Percentiles rank a stretch among this genome's conserved stretches.
phyloP scores from a whole-genome alignment of 2,797 vertebrate genomes.

The Oreortyx pictus region DNA sequence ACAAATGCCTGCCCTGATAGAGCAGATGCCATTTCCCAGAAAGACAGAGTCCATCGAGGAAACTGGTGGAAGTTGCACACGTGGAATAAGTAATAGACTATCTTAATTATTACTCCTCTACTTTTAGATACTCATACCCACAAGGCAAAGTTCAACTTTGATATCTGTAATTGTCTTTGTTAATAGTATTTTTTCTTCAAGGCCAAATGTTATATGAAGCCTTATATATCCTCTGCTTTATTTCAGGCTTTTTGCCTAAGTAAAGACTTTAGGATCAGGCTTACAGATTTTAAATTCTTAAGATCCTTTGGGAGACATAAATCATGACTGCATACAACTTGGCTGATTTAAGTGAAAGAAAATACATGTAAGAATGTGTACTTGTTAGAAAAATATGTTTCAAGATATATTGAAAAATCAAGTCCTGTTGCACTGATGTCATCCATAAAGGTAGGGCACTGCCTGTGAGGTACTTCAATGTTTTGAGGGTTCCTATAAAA shows the following conservation, averaged over 20 bases:
- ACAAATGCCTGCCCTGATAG: too few relatives aligned
- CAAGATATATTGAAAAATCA: conserved; percentile 44
- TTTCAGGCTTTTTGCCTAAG: conserved; percentile 43
- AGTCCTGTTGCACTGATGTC: conserved; percentile 47
- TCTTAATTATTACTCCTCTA: background rate
- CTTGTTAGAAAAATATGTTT: conserved; percentile 40
- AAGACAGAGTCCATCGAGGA: background rate
- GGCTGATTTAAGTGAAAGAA: conserved; percentile 50
- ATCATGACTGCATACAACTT: conserved; percentile 54
- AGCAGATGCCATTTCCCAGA: background rate
- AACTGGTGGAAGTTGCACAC: background rate
- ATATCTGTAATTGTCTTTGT: conserved; percentile 1
- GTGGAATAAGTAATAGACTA: background rate
- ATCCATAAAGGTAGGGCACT: conserved; percentile 7
- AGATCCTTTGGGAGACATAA: conserved; percentile 54
- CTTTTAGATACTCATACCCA: background rate
- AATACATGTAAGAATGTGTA: conserved; percentile 62
- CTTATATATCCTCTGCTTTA: background rate
- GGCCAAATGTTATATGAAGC: background rate
- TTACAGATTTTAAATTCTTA: conserved; percentile 52
- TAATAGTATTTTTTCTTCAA: background rate
- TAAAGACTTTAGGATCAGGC: conserved; percentile 35
- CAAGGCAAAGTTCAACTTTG: background rate
- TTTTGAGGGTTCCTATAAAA: conserved; percentile 51
- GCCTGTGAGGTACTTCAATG: conserved; percentile 58